phyloP scores from a whole-genome alignment of 1,140 invertebrate genomes.

The Drosophila sturtevanti region DNA sequence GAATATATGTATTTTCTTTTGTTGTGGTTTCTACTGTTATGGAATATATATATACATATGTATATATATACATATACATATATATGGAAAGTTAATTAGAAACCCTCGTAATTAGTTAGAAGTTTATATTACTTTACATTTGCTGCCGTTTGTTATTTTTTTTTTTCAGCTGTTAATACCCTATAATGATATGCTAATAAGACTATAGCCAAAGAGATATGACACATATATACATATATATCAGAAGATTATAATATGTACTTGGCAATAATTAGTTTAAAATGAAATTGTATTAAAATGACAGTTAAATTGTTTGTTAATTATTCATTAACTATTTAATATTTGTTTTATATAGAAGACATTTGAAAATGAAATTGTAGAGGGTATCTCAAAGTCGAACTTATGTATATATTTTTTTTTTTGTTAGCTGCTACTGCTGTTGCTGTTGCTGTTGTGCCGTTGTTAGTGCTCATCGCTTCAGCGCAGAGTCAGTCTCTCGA shows the following conservation, averaged over 20 bases:
- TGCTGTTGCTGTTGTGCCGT: not conserved
- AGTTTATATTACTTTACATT: slow-evolving; percentile 2
- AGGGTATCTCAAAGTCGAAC: not conserved
- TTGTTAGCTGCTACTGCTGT: not conserved
- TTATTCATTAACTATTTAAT: too few relatives aligned
- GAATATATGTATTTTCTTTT: too few relatives aligned
- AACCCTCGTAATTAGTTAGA: slow-evolving; percentile 1
- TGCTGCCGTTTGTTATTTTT: not conserved
- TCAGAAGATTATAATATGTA: too few relatives aligned
- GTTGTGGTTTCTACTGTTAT: too few relatives aligned
- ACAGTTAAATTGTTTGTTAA: too few relatives aligned
- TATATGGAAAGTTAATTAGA: not conserved
- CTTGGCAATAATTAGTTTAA: too few relatives aligned
- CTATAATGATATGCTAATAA: not conserved
- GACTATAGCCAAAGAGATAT: too few relatives aligned
- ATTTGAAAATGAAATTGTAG: not conserved
- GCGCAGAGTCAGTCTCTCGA: slow-evolving; percentile 42
- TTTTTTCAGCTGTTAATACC: not conserved
- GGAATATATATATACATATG: too few relatives aligned
- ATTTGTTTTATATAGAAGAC: not conserved
- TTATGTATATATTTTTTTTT: not conserved
- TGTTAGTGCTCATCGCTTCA: slow-evolving; percentile 20
- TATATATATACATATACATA: too few relatives aligned
- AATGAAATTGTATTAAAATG: too few relatives aligned
- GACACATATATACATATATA: too few relatives aligned